Evolutionary conservation across 2,797 vertebrate genomes (phyloP).

Genomic region (Gallinago solitaria): DNA sequence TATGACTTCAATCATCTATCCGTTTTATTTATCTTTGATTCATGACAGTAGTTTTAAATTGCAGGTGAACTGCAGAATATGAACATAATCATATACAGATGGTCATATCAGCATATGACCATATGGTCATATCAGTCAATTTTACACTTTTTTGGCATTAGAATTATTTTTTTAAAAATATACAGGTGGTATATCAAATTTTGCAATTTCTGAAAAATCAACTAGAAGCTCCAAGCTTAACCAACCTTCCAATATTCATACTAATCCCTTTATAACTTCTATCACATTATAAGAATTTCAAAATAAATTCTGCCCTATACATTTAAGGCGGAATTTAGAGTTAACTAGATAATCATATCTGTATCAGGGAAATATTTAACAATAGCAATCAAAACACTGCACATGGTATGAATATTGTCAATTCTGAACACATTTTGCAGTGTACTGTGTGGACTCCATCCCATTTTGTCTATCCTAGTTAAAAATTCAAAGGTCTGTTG

Average conservation of each 20-base stretch:
- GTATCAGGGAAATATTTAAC: neutral
- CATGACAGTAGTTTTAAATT: neutral
- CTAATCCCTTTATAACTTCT: neutral
- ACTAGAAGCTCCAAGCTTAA: neutral
- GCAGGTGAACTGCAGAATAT: neutral
- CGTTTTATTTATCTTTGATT: neutral
- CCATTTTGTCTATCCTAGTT: neutral
- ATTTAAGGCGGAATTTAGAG: neutral
- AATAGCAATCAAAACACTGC: neutral
- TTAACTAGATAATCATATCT: too few relatives aligned
- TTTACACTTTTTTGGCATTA: neutral
- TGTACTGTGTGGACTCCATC: neutral
- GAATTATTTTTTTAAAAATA: neutral
- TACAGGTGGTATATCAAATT: rapidly evolving
- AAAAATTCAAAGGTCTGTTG: neutral
- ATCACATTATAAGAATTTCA: neutral
- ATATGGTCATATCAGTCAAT: too few relatives aligned
- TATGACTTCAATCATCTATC: neutral
- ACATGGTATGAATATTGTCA: neutral
- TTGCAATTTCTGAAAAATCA: neutral
- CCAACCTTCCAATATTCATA: neutral
- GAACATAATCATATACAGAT: neutral
- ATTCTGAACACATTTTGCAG: neutral
- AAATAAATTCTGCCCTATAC: neutral
- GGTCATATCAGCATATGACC: neutral